Evolutionary conservation across 37 sponge, comb jelly and placozoan genomes (phyloP), one percentile per base, ranked within the genome.

Genomic region (Beroe forskalii): DNA sequence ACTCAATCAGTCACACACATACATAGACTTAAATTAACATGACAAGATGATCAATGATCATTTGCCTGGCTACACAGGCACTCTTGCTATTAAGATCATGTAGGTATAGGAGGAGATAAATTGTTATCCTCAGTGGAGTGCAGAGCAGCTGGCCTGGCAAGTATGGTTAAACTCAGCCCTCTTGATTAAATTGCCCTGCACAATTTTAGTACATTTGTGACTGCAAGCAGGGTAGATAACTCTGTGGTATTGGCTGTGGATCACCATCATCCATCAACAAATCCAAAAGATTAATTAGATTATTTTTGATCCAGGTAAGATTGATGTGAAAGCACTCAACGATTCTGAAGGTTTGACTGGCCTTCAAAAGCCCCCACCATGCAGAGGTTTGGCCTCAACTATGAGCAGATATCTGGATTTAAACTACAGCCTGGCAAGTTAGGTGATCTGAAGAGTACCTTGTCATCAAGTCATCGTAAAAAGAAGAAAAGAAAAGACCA

Each of bases 401-500:
- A 25, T 25, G 86, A 80, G 27, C 86, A 80, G 55, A 44, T 80
- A 9, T 80, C 86, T 42, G 86, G 48, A n/a, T 80, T 80, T 48
- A 41, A 44, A 4, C 35, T 80, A 27, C 44, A 80, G 27, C 86
- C 86, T 38, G 86, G 86, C 1, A 80, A 38, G 31, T 25, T 80
- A n/a, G 86, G 55, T 20, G 86, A 80, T 44, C 25, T 17, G 12
- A 80, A 44, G 27, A 80, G 35, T 43, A 1, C 86, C 12, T 37
- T 80, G 0, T 80, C 55, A 4, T 44, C 86, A 3, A 44, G 86
- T 25, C 86, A 80, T 37, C 44, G 55, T 4, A 80, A 80, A 25
- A 80, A 80, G 55, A 80, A 80, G 86, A 80, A 80, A 23, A 80
- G 55, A 42, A 41, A 25, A 42, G 86, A 80, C 27, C 72, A 69